Evolutionary conservation across 2,797 vertebrate genomes (phyloP), one percentile per base, ranked within the genome.

Genomic region (Pantherophis vulpinus): DNA sequence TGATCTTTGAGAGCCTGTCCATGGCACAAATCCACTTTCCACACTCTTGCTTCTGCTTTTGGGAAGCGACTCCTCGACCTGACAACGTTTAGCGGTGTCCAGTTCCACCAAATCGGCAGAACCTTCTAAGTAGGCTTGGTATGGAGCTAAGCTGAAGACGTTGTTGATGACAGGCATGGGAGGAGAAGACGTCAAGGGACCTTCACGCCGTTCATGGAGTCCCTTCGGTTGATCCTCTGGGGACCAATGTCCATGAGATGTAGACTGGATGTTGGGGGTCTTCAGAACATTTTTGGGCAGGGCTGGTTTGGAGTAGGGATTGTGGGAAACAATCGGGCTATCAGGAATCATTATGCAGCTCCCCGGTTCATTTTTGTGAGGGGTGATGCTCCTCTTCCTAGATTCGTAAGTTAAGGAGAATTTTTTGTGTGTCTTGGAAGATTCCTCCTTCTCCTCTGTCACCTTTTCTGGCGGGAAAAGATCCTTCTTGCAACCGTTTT

Each of bases 101-200:
- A 91, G 6, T 11, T 94, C 94, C 0, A 94, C 93, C 0, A 94
- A 92, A 63, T 32, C 94, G 42, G 96, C 97, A 0, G 97, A 93
- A 12, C 95, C 96, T 93, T 98, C 98, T 89, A 99, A 95, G 95
- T 98, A 98, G 3, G 97, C 97, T 86, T 96, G 98, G 96, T 98
- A 99, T 3, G 98, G 98, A 0, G 99, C 99, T 97, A 99, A 96
- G 94, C 99, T 99, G 95, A 99, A 99, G 70, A 99, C 99, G 0
- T 97, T 98, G 96, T 99, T 98, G 90, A 99, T 99, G 58, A 99
- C 96, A 0, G 99, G 99, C 99, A 99, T 99, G 0, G 98, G 98
- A 1, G 98, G 98, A 11, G 98, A 99, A 9, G 95, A 87, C n/a
- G 70, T 51, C 0, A 92, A 2, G 5, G 86, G 18, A 11, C 5